These are phyloP conservation scores for Tinamus guttatus DNA, from an alignment of 2,113 vertebrate genomes.

Conservation along the genomic window DNA sequence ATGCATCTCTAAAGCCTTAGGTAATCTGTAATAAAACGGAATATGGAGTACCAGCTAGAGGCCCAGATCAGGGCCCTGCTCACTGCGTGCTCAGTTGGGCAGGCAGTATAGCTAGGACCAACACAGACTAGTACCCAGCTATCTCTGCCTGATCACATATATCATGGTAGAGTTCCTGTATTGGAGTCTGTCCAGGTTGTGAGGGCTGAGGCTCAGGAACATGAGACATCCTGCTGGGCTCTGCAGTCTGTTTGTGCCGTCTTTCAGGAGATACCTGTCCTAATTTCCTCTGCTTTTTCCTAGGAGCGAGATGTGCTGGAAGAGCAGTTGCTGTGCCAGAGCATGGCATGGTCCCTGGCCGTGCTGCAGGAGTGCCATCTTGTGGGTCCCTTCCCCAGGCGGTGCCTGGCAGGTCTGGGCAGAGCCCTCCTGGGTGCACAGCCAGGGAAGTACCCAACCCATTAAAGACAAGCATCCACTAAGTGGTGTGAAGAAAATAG, in stretches of 20 bases:
- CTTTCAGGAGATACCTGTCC: neutral
- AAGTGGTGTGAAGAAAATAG: neutral
- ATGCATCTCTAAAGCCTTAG: neutral
- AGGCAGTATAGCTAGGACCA: neutral
- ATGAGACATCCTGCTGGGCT: neutral
- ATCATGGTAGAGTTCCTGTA: neutral
- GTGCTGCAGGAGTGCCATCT: neutral
- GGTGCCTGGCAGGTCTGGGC: too few species aligned
- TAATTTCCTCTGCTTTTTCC: neutral
- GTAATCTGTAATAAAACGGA: neutral
- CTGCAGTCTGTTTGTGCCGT: neutral
- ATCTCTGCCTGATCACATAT: too few species aligned
- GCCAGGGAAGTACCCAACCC: neutral
- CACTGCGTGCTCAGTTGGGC: fast-evolving
- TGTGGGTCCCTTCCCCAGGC: neutral
- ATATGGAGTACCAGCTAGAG: neutral
- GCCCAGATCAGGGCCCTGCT: neutral
- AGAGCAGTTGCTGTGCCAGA: neutral
- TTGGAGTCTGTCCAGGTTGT: neutral
- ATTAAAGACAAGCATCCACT: neutral
- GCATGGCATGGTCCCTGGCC: neutral
- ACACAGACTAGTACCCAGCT: neutral
- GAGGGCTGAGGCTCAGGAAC: neutral
- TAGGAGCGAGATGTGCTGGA: too few species aligned
- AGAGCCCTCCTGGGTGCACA: neutral